phyloP scores from a whole-genome alignment of 2,888 invertebrate species.

The Strigamia transsilvanica region DNA sequence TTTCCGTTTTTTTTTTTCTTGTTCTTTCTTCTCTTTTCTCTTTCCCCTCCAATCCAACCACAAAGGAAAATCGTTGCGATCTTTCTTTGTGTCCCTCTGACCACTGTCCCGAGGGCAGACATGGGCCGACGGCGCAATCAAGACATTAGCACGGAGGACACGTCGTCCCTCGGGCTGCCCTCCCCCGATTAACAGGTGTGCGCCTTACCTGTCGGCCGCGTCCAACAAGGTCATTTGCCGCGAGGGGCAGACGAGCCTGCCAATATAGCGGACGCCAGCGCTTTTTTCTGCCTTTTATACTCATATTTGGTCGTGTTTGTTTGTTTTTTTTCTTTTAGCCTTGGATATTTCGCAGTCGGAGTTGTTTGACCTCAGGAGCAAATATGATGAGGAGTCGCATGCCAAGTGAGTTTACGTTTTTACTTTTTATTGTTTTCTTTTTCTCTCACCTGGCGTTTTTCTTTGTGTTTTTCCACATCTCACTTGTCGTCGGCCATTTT shows the following conservation, averaged over 20 bases:
- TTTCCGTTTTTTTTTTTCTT: too few species aligned
- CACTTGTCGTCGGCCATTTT: slow-evolving; percentile 37
- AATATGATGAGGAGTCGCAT: slow-evolving; percentile 63
- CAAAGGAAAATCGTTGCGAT: background rate
- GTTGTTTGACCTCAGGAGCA: slow-evolving; percentile 66
- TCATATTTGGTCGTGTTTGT: slow-evolving; percentile 42
- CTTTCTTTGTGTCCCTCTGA: background rate
- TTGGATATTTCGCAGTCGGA: slow-evolving; percentile 66
- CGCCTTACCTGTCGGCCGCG: slow-evolving; percentile 48
- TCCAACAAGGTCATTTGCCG: slow-evolving; percentile 49
- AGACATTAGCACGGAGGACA: slow-evolving; percentile 49
- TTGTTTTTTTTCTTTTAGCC: slow-evolving; percentile 54
- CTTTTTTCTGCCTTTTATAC: slow-evolving; percentile 28
- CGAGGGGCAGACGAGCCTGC: slow-evolving; percentile 47
- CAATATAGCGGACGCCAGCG: slow-evolving; percentile 42
- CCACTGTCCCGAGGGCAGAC: slow-evolving; percentile 46
- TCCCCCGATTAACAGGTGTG: slow-evolving; percentile 46
- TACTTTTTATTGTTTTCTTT: background rate
- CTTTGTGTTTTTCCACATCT: slow-evolving; percentile 13
- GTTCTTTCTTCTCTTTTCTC: background rate
- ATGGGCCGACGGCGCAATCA: slow-evolving; percentile 45
- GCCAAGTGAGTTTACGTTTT: slow-evolving; percentile 56
- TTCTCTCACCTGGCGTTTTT: background rate
- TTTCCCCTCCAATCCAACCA: background rate
- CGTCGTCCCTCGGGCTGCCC: slow-evolving; percentile 49